phyloP scores from a whole-genome alignment of 2,888 invertebrate genomes.

The Cephus pygmeus region DNA sequence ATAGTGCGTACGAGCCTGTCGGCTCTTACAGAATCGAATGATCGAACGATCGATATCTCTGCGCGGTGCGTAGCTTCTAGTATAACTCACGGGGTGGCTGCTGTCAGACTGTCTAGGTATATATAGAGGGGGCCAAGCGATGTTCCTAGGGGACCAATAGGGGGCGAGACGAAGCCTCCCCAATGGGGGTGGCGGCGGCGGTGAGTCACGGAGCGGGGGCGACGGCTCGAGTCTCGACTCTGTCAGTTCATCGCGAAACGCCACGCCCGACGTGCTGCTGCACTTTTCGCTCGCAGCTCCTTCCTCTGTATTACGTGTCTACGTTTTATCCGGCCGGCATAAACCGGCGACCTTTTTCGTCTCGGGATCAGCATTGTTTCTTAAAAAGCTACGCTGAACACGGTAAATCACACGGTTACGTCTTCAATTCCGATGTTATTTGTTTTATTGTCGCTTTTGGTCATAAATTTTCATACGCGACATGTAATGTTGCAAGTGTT shows the following conservation, averaged over 20 bases:
- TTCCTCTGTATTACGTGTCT: not conserved
- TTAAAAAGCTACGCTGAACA: not conserved
- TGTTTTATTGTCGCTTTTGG: not conserved
- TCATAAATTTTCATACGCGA: not conserved
- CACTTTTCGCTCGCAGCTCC: slow-evolving; percentile 2
- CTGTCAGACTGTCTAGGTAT: not conserved
- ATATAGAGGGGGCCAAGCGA: not conserved
- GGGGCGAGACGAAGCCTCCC: slow-evolving; percentile 27
- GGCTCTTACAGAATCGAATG: not conserved
- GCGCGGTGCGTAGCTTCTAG: not conserved
- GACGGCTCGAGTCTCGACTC: slow-evolving; percentile 45
- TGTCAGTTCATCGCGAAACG: slow-evolving; percentile 64
- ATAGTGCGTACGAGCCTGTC: not conserved
- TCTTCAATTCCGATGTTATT: not conserved
- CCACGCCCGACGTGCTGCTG: slow-evolving; percentile 56
- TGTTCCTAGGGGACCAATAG: slow-evolving; percentile 22
- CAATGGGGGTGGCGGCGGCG: slow-evolving; percentile 34
- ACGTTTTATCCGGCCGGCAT: not conserved
- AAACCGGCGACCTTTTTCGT: not conserved
- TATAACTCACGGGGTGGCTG: slow-evolving; percentile 1
- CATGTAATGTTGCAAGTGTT: not conserved
- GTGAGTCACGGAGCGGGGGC: slow-evolving; percentile 59
- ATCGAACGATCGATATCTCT: not conserved
- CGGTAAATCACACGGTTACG: not conserved
- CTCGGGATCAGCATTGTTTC: not conserved